Evolutionary conservation across 2,797 vertebrate genomes (phyloP).

Genomic region (Gambelia wislizenii): DNA sequence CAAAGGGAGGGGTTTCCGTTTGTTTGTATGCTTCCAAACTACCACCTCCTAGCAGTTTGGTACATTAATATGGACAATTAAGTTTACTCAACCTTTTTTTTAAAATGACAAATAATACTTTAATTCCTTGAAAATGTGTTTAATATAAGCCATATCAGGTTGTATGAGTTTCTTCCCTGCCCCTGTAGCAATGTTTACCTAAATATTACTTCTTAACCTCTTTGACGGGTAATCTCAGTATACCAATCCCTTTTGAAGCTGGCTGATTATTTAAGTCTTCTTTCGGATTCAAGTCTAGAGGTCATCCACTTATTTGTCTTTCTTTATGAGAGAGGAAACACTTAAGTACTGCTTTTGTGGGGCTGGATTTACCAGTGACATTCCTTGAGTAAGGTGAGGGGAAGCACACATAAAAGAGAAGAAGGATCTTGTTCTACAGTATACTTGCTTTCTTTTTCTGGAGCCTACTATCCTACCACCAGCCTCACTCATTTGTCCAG

Average conservation of each 20-base stretch:
- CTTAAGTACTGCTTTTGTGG: background rate
- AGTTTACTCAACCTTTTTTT: constrained; percentile 27
- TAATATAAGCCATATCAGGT: constrained; percentile 53
- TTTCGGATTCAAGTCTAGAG: background rate
- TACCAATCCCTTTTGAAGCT: background rate
- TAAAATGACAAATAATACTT: constrained; percentile 42
- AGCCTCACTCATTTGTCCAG: background rate
- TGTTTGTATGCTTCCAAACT: constrained; percentile 52
- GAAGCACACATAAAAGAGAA: background rate
- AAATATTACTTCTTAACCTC: constrained; percentile 14
- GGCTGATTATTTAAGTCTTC: background rate
- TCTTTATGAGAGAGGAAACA: background rate
- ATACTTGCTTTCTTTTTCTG: background rate
- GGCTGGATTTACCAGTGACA: background rate
- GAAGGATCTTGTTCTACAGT: background rate
- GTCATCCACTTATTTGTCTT: background rate
- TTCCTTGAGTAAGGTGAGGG: background rate
- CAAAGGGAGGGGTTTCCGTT: constrained; percentile 47
- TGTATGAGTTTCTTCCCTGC: constrained; percentile 28
- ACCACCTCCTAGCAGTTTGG: constrained; percentile 42
- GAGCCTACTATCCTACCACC: background rate
- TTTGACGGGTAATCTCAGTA: background rate
- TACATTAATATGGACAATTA: background rate
- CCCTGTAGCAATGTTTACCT: constrained; percentile 41
- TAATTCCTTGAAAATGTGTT: constrained; percentile 47